Conservation (phyloP, 2,113 vertebrate genomes). For the Psettodes erumei region DNA sequence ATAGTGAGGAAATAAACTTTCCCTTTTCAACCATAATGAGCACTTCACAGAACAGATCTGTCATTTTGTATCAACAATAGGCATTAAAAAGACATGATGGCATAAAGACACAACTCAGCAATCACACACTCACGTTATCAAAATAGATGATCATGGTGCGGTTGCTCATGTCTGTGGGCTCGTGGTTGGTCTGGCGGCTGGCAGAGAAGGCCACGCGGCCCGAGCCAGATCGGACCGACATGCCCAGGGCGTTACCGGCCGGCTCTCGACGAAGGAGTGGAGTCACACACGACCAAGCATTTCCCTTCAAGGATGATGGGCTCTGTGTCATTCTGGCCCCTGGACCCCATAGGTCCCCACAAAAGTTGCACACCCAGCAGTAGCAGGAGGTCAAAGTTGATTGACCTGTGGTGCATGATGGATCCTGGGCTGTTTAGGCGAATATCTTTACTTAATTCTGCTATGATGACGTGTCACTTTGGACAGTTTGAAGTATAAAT, state of each 20-base stretch:
- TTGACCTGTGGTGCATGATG: constrained; percentile 60
- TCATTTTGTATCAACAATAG: neutral
- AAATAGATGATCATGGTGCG: constrained; percentile 88
- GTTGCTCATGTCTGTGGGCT: constrained; percentile 87
- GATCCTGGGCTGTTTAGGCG: constrained; percentile 11
- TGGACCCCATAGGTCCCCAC: constrained; percentile 63
- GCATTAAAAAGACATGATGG: neutral
- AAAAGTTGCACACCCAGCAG: constrained; percentile 67
- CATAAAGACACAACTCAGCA: neutral
- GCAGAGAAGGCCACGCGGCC: constrained; percentile 85
- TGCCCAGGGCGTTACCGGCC: constrained; percentile 80
- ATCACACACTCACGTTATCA: constrained; percentile 79
- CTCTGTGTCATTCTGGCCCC: constrained; percentile 85
- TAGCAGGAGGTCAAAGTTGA: constrained; percentile 41
- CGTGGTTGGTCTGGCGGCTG: constrained; percentile 86
- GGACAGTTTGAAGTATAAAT: constrained; percentile 10
- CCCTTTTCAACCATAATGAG: neutral
- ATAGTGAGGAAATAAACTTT: too few species aligned
- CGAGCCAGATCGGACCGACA: constrained; percentile 84
- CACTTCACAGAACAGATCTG: too few species aligned
- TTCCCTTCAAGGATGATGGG: constrained; percentile 86
- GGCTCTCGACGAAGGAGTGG: constrained; percentile 84
- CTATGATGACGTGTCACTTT: constrained; percentile 38
- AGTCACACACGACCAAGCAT: constrained; percentile 86
- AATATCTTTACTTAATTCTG: constrained; percentile 29